Evolutionary conservation across 2,797 vertebrate species (phyloP).

Genomic region (Labeo calbasu): DNA sequence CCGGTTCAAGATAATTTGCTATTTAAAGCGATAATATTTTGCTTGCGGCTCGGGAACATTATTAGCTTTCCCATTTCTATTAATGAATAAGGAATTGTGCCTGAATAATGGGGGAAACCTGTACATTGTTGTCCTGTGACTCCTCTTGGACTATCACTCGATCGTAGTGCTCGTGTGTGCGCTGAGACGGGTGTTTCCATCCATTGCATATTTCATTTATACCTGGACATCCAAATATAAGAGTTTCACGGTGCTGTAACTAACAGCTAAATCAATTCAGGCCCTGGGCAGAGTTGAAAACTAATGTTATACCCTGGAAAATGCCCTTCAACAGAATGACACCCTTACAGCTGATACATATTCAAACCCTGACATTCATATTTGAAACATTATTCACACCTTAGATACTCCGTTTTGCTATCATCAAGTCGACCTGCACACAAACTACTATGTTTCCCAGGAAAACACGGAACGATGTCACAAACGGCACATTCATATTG

Average conservation of each 20-base stretch:
- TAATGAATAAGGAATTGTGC: not conserved
- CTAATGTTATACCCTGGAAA: constrained; percentile 15
- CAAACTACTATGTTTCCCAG: constrained; percentile 11
- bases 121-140: constrained; percentile 32
- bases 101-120: constrained; percentile 25
- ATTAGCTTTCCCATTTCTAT: constrained; percentile 11
- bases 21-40: constrained; percentile 9
- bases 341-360: constrained; percentile 37
- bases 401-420: constrained; percentile 26
- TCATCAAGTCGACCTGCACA: constrained; percentile 14
- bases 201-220: constrained; percentile 51
- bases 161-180: not conserved
- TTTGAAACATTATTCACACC: constrained; percentile 21
- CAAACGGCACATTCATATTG: constrained; percentile 26
- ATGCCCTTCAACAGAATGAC: constrained; percentile 16
- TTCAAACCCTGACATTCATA: constrained; percentile 39
- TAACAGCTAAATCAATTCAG: constrained; percentile 38
- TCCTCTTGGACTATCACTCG: constrained; percentile 16
- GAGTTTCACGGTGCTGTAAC: constrained; percentile 12
- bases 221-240: constrained; percentile 26
- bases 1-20: constrained; percentile 3
- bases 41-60: not conserved
- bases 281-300: constrained; percentile 27
- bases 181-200: not conserved
- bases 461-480: not conserved